phyloP scores from a whole-genome alignment of 2,113 vertebrate species.

The human region DNA sequence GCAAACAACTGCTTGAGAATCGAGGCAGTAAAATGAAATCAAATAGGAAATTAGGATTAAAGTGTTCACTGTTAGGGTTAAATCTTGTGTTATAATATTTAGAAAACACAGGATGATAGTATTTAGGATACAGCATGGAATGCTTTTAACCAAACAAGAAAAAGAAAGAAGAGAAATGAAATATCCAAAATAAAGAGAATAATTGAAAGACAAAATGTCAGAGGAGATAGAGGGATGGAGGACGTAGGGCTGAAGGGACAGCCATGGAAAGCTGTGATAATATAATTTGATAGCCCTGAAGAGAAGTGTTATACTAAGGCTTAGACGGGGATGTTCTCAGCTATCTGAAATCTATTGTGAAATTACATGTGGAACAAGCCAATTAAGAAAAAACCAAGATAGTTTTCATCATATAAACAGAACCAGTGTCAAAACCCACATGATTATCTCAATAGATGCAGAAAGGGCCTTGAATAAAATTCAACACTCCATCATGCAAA shows the following conservation, averaged over 20 bases:
- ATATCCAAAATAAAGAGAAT: neutral
- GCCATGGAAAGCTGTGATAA: neutral
- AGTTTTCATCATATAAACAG: no score
- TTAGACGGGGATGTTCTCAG: neutral
- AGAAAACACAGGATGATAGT: neutral
- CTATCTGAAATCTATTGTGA: neutral
- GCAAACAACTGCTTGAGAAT: neutral
- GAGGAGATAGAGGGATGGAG: neutral
- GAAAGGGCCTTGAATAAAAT: no score
- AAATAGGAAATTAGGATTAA: neutral
- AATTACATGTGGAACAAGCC: neutral
- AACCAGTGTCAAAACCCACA: no score
- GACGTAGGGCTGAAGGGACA: rapidly evolving
- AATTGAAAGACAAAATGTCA: neutral
- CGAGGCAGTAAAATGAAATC: neutral
- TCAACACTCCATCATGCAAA: no score
- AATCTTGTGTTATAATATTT: neutral
- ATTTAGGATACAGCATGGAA: neutral
- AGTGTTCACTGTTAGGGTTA: neutral
- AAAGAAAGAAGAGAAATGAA: neutral
- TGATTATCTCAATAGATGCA: no score
- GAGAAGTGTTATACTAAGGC: neutral
- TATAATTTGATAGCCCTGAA: neutral
- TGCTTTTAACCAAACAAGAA: neutral
- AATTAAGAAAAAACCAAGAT: no score